These are phyloP conservation scores for Leptinotarsa lineolata DNA, from an alignment of 1,140 invertebrate genomes.

Conservation along the genomic window DNA sequence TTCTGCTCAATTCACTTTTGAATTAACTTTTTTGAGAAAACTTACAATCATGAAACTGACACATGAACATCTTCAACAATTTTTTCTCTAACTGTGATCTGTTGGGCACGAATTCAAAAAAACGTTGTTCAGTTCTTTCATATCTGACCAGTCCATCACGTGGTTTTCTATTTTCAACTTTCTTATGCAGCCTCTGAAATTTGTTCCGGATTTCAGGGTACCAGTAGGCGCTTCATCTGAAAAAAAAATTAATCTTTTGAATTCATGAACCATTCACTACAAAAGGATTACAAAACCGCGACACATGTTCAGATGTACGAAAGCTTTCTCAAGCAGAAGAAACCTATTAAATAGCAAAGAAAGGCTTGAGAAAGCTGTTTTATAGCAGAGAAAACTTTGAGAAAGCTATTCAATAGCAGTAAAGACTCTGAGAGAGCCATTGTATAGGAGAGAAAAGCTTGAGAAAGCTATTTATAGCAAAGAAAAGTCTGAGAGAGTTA, in stretches of 20 bases:
- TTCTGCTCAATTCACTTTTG: neutral
- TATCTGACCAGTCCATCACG: conserved; percentile 79
- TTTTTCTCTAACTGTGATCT: conserved; percentile 6
- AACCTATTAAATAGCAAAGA: no score
- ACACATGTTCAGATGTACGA: no score
- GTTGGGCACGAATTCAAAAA: conserved; percentile 82
- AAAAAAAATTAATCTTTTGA: conserved; percentile 39
- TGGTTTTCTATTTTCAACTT: conserved; percentile 75
- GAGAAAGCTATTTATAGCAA: no score
- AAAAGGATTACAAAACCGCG: no score
- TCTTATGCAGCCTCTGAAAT: conserved; percentile 90
- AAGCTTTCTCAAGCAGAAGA: no score
- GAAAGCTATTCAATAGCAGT: no score
- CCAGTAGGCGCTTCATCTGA: conserved; percentile 69
- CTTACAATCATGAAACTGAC: neutral
- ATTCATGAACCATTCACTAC: no score
- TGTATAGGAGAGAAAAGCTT: no score
- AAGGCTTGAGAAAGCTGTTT: no score
- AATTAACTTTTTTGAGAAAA: neutral
- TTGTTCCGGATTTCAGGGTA: conserved; percentile 71
- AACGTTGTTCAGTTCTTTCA: conserved; percentile 81
- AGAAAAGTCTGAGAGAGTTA: no score
- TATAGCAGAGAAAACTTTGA: no score
- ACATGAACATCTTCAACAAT: neutral
- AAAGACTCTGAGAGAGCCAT: no score